Base-by-base conservation (phyloP, 2,797 vertebrate species). In the Hylomyscus alleni region DNA sequence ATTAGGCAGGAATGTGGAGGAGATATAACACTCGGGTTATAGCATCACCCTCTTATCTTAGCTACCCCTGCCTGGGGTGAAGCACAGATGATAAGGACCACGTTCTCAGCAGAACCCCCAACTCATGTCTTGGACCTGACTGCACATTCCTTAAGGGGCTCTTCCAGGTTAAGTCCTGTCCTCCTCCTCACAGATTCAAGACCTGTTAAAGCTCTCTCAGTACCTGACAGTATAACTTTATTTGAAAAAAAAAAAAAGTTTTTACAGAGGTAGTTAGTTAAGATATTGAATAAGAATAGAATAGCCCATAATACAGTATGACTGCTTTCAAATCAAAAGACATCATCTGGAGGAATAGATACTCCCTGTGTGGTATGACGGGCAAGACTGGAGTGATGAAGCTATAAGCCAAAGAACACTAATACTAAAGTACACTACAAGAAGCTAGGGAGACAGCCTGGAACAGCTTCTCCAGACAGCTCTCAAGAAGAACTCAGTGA, bases 181-280 rank as follows among this genome's bases (percentile, higher is more conserved):
- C 44, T 44, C 17, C 44, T 6, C 58, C 31, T 17, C 29, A 76
- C 52, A 15, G 31, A 13, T 26, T 62, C 94, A 92, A 85, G 9
- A 58, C 52, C 62, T 19, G 13, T 19, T 14, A 9, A 85, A 77
- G 65, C 2, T 78, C 52, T 72, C n/a, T 62, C 11, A 86, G 52
- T 47, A 77, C n/a, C n/a, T 88, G 37, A 65, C 24, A 96, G n/a
- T 62, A 20, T 69, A 47, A 44, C 11, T 20, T 34, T 56, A 62
- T 82, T 85, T 44, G 31, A 56, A 95, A 56, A 95, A 56, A 95
- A 56, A 95, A 88, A 2, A 56, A 47, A n/a, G 11, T 14, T 19
- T 3, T 9, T 93, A 67, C 4, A 77, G 52, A 87, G 81, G 7
- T 40, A 88, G 67, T 65, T 65, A 47, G 81, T 78, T 80, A 76